Evolutionary conservation across 2,888 invertebrate genomes (phyloP).

Genomic region (Mimumesa dahlbomi): DNA sequence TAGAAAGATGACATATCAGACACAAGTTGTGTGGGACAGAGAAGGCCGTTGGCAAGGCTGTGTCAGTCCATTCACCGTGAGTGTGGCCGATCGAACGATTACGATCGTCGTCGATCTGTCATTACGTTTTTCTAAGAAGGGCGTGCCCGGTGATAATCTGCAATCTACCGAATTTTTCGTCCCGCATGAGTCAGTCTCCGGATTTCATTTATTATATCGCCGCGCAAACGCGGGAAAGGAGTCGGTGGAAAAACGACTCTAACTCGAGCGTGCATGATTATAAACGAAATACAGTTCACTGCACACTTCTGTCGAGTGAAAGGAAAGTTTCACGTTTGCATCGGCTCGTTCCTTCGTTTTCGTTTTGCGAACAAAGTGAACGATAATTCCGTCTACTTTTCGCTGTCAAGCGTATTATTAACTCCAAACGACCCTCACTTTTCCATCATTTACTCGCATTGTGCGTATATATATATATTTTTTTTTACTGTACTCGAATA

Average conservation of each 20-base stretch:
- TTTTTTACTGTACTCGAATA: no score
- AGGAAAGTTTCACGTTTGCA: conserved; percentile 31
- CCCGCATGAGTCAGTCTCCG: not conserved
- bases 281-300: conserved; percentile 14
- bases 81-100: conserved; percentile 35
- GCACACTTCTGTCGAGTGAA: conserved; percentile 49
- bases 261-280: conserved; percentile 3
- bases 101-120: conserved; percentile 31
- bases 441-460: not conserved
- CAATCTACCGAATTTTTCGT: conserved; percentile 33
- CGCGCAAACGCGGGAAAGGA: conserved; percentile 19
- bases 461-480: no score
- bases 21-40: conserved; percentile 25
- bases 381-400: conserved; percentile 26
- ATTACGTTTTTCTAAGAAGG: conserved; percentile 32
- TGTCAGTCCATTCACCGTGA: conserved; percentile 61
- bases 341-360: conserved; percentile 16
- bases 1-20: conserved; percentile 30
- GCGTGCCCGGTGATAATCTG: conserved; percentile 31
- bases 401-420: not conserved
- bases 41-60: conserved; percentile 68
- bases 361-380: not conserved
- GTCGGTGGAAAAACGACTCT: not conserved
- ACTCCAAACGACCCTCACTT: conserved; percentile 9
- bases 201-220: conserved; percentile 9